Percentiles rank a stretch among this genome's conserved stretches.
These are phyloP conservation scores for Neodiprion fabricii DNA, from an alignment of 1,140 invertebrate genomes.

Conservation along the genomic window DNA sequence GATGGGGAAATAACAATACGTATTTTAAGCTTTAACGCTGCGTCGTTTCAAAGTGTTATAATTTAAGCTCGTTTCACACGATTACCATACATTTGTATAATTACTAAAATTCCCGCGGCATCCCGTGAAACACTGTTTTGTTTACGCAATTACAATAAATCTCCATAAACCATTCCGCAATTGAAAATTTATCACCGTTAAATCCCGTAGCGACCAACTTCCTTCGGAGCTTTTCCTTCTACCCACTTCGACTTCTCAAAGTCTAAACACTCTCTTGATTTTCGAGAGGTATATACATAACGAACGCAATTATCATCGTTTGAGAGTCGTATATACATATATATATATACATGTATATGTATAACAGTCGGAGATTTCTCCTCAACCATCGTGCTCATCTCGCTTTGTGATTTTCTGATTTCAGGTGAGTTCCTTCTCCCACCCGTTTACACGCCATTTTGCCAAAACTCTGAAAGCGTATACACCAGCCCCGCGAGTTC, in stretches of 20 bases:
- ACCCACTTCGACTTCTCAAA: too few relatives aligned
- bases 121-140: not conserved
- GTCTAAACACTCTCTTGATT: too few relatives aligned
- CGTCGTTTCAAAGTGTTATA: not conserved
- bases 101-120: not conserved
- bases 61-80: not conserved
- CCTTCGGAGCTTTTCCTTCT: too few relatives aligned
- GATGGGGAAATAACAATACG: not conserved
- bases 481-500: not conserved
- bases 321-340: not conserved
- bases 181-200: not conserved
- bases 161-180: not conserved
- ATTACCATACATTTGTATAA: constrained; percentile 1
- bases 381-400: too few relatives aligned
- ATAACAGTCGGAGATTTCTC: too few relatives aligned
- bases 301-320: not conserved
- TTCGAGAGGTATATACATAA: too few relatives aligned
- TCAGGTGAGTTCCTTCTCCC: not conserved
- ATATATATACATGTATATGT: not conserved
- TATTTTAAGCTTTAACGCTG: not conserved
- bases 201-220: not conserved
- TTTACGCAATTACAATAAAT: not conserved
- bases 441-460: not conserved
- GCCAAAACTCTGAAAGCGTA: not conserved
- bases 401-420: not conserved